Percentiles rank a stretch among this genome's conserved stretches.
Conservation (phyloP, 92 coral and sea anemone species). For the Chrysogorgia sp. region DNA sequence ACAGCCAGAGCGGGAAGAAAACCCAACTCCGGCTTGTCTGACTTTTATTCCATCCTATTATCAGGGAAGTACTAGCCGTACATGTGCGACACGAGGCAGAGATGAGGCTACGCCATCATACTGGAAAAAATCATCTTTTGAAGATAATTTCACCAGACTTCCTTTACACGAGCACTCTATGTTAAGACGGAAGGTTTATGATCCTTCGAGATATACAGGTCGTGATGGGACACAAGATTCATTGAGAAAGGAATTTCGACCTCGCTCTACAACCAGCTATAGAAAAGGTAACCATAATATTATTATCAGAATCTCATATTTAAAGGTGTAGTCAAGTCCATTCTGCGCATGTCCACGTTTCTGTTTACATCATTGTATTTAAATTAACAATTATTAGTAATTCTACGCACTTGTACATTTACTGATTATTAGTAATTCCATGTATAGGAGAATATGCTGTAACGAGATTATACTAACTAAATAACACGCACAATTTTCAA, state of each 20-base stretch:
- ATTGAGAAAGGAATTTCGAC: not conserved
- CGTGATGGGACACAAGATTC: not conserved
- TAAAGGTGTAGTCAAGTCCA: not conserved
- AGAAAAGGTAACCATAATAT: not conserved
- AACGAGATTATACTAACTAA: too few relatives aligned
- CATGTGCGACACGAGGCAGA: not conserved
- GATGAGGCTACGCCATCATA: constrained; percentile 14
- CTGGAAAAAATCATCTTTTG: constrained; percentile 5
- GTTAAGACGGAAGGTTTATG: not conserved
- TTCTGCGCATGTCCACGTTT: not conserved
- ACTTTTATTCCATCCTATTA: not conserved
- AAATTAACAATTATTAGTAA: too few relatives aligned
- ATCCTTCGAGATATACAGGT: constrained; percentile 35
- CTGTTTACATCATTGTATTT: too few relatives aligned
- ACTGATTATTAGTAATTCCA: too few relatives aligned
- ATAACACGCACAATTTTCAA: too few relatives aligned
- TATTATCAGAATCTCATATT: too few relatives aligned
- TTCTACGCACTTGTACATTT: too few relatives aligned
- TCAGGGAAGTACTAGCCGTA: not conserved
- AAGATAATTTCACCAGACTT: constrained; percentile 6
- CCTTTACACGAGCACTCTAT: not conserved
- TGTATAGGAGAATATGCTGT: too few relatives aligned
- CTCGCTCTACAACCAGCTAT: not conserved
- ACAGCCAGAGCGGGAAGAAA: too few relatives aligned
- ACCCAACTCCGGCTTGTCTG: too few relatives aligned